A percentile compares a stretch with the other conserved stretches of the same genome.
Conservation (phyloP, 2,888 invertebrate species). For the Heliconius ismenius region DNA sequence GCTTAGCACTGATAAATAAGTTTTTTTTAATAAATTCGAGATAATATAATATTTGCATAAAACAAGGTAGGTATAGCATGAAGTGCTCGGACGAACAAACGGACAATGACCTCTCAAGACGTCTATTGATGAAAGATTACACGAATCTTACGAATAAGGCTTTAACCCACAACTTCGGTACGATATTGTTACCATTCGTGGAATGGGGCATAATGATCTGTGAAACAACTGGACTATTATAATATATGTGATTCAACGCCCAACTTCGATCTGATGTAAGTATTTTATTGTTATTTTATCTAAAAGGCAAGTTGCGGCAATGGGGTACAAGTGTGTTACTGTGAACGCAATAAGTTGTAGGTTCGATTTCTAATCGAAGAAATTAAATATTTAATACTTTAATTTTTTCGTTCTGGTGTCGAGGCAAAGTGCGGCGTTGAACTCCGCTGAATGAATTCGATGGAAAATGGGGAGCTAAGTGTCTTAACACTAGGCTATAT, state of each 20-base stretch:
- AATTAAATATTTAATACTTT: no score
- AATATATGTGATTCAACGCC: conserved; percentile 14
- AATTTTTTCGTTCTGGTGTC: no score
- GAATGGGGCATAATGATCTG: conserved; percentile 16
- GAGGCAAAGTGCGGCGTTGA: no score
- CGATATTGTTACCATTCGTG: conserved; percentile 21
- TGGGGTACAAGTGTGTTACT: no score
- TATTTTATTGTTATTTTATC: background rate
- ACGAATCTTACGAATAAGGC: conserved; percentile 23
- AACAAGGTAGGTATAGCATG: conserved; percentile 4
- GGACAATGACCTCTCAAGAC: conserved; percentile 18
- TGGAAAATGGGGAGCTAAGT: no score
- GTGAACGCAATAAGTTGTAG: no score
- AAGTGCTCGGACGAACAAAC: conserved; percentile 11
- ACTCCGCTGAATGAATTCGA: no score
- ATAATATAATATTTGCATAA: conserved; percentile 5
- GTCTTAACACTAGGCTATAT: no score
- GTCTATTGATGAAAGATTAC: conserved; percentile 24
- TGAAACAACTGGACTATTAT: conserved; percentile 14
- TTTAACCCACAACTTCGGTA: conserved; percentile 12
- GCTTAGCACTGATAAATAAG: no score
- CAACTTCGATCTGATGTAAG: conserved; percentile 3
- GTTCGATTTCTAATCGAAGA: no score
- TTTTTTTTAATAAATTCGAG: background rate
- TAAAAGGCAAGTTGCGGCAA: background rate